Evolutionary conservation across 64 coral and sea anemone species (phyloP).

Genomic region (Porites australiensis): DNA sequence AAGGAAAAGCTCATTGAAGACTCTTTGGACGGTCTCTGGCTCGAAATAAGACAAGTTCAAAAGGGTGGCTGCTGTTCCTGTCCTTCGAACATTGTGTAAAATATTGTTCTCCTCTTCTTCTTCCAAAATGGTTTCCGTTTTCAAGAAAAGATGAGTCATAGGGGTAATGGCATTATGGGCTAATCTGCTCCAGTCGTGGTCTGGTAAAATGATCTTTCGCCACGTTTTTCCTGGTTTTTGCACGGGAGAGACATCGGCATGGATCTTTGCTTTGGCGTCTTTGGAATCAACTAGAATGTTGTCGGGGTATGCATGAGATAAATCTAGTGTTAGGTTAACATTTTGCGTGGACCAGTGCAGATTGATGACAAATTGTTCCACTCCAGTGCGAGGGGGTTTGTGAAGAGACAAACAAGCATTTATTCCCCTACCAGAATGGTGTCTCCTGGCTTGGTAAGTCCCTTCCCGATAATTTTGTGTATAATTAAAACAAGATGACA

Average conservation of each 20-base stretch:
- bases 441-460: slow-evolving; percentile 40
- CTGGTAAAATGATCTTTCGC: slow-evolving; percentile 33
- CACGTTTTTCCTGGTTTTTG: slow-evolving; percentile 62
- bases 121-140: slow-evolving; percentile 41
- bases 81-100: neutral
- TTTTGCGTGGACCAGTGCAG: slow-evolving; percentile 64
- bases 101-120: neutral
- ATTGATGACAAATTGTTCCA: slow-evolving; percentile 60
- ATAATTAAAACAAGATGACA: slow-evolving; percentile 59
- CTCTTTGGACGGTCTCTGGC: slow-evolving; percentile 46
- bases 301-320: neutral
- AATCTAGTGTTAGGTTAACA: slow-evolving; percentile 46
- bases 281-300: slow-evolving; percentile 68
- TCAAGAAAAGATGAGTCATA: slow-evolving; percentile 63
- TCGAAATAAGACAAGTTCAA: slow-evolving; percentile 46
- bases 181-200: neutral
- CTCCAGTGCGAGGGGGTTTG: slow-evolving; percentile 53
- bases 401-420: slow-evolving; percentile 59
- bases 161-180: neutral
- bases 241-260: slow-evolving; percentile 49
- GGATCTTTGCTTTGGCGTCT: slow-evolving; percentile 60
- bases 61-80: slow-evolving; percentile 47
- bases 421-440: slow-evolving; percentile 32
- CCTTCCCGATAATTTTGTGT: slow-evolving; percentile 52
- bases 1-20: slow-evolving; percentile 57